Evolutionary conservation across 2,797 vertebrate genomes (phyloP).

Genomic region (Neosalanx taihuensis): DNA sequence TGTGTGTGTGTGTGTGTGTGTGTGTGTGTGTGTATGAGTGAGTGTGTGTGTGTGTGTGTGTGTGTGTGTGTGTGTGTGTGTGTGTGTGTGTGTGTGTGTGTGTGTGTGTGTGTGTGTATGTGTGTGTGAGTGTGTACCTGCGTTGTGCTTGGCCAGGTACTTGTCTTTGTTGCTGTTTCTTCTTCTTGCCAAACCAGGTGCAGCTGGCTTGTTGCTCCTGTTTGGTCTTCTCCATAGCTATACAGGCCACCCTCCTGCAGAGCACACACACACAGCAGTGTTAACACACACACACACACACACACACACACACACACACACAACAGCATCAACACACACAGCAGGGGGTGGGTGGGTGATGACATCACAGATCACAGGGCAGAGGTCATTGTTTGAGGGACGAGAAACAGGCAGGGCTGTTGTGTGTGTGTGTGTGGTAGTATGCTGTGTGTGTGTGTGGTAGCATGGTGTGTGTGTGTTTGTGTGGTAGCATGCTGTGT

Average conservation of each 20-base stretch:
- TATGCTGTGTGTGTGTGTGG: too few relatives aligned
- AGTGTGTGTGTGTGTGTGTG: slow-evolving; percentile 18
- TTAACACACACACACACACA: not conserved
- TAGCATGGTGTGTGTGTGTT: too few relatives aligned
- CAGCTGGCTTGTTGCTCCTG: slow-evolving; percentile 91
- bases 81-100: not conserved
- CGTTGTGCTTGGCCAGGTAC: slow-evolving; percentile 91
- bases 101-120: not conserved
- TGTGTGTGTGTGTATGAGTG: too few relatives aligned
- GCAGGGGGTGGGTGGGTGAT: too few relatives aligned
- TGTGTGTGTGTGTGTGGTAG: too few relatives aligned
- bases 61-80: not conserved
- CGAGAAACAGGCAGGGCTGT: too few relatives aligned
- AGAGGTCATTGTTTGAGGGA: too few relatives aligned
- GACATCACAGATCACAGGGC: too few relatives aligned
- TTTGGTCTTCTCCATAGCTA: slow-evolving; percentile 92
- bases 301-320: not conserved
- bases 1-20: too few relatives aligned
- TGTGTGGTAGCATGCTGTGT: too few relatives aligned
- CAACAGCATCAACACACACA: too few relatives aligned
- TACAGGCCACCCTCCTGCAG: slow-evolving; percentile 85
- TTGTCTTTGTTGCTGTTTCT: slow-evolving; percentile 95
- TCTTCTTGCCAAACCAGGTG: slow-evolving; percentile 93
- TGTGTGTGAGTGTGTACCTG: slow-evolving; percentile 67
- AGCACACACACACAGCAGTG: not conserved